These are phyloP conservation scores for Acleris literana DNA, from an alignment of 2,888 invertebrate genomes.

Conservation along the genomic window DNA sequence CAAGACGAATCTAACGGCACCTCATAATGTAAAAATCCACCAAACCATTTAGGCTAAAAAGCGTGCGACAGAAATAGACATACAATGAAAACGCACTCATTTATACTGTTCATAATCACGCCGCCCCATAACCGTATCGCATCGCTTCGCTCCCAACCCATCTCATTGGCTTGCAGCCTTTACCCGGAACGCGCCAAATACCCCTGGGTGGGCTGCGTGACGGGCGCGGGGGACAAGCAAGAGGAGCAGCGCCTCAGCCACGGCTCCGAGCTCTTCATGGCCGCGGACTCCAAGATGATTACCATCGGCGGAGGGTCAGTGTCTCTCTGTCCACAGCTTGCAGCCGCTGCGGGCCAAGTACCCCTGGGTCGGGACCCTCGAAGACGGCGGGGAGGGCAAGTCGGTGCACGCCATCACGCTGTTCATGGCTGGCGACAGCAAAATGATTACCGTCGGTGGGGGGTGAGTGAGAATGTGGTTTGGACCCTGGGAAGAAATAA, in stretches of 20 bases:
- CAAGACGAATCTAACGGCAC: no score
- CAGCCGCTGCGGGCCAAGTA: constrained; percentile 93
- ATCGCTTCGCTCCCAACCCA: constrained; percentile 10
- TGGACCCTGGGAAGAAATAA: neutral
- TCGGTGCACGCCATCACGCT: constrained; percentile 90
- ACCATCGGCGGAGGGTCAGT: constrained; percentile 97
- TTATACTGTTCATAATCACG: neutral
- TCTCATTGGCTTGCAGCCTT: constrained; percentile 75
- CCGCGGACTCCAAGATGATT: constrained; percentile 96
- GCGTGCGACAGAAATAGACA: no score
- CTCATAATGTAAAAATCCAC: no score
- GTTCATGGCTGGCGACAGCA: constrained; percentile 97
- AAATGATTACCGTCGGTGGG: constrained; percentile 97
- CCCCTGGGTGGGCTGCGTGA: constrained; percentile 94
- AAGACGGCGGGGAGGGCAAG: constrained; percentile 66
- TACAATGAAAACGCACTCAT: no score
- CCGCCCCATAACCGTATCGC: neutral
- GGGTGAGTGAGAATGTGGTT: constrained; percentile 86
- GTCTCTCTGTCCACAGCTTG: constrained; percentile 66
- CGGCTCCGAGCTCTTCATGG: constrained; percentile 97
- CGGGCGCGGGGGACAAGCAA: constrained; percentile 60
- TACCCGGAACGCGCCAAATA: constrained; percentile 95
- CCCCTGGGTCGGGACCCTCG: constrained; percentile 95
- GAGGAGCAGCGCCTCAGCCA: constrained; percentile 89
- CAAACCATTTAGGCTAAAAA: no score